Evolutionary conservation across 2,797 vertebrate genomes (phyloP).

Genomic region (Platalea minor): DNA sequence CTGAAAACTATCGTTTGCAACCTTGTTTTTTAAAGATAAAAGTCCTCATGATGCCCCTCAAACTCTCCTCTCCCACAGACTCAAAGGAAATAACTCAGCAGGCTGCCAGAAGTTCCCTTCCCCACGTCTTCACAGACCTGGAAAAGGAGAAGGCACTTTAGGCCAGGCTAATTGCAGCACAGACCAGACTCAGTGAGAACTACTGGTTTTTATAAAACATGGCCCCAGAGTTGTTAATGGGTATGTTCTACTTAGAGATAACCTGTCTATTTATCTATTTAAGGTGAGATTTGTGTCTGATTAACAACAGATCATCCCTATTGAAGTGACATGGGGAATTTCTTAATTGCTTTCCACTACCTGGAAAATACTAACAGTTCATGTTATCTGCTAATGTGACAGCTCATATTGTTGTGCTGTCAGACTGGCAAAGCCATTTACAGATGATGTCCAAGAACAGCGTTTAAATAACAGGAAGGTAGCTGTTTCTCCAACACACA

Average conservation of each 20-base stretch:
- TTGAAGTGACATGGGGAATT: not conserved
- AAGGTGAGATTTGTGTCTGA: conserved; percentile 28
- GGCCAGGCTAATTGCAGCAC: not conserved
- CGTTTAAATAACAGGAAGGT: not conserved
- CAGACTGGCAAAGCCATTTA: not conserved
- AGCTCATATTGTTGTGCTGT: not conserved
- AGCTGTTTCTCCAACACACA: not conserved
- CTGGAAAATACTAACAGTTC: not conserved
- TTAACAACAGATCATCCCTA: not conserved
- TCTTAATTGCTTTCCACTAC: conserved; percentile 18
- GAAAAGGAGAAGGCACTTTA: not conserved
- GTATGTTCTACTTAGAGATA: not conserved
- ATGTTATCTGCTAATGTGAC: not conserved
- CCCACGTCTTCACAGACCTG: not conserved
- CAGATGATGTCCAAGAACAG: not conserved
- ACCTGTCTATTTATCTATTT: not conserved
- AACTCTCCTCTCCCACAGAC: not conserved
- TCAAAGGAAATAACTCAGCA: not conserved
- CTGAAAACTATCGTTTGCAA: not conserved
- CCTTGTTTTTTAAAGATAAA: not conserved
- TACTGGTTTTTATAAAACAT: not conserved
- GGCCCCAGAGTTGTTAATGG: not conserved
- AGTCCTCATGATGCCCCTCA: not conserved
- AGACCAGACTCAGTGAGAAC: not conserved
- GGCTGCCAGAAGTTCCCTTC: not conserved